phyloP scores from a whole-genome alignment of 2,888 invertebrate species.

The Pemphredon lugubris region DNA sequence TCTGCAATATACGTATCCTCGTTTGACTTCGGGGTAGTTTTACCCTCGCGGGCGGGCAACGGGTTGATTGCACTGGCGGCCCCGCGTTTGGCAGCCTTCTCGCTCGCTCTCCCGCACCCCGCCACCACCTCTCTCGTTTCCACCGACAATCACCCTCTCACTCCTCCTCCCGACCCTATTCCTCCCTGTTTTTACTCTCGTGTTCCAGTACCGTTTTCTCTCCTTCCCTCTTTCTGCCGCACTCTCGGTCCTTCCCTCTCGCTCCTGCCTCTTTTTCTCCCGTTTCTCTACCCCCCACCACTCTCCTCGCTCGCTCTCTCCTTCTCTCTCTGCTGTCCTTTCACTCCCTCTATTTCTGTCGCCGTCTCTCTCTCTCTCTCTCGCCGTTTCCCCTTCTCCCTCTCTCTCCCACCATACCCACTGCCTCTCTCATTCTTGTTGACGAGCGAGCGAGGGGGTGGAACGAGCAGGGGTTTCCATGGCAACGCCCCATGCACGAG shows the following conservation, averaged over 20 bases:
- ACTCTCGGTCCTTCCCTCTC: conserved; percentile 18
- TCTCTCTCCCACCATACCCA: conserved; percentile 28
- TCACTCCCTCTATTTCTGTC: conserved; percentile 41
- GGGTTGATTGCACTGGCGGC: conserved; percentile 80
- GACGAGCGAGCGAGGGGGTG: conserved; percentile 66
- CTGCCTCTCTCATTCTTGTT: conserved; percentile 51
- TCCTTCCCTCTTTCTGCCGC: conserved; percentile 47
- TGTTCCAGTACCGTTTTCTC: conserved; percentile 49
- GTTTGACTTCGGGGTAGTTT: conserved; percentile 78
- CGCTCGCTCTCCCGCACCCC: conserved; percentile 52
- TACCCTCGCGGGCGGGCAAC: conserved; percentile 75
- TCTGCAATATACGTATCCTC: conserved; percentile 71
- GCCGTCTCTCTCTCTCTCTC: conserved; percentile 32
- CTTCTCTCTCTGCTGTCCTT: conserved; percentile 33
- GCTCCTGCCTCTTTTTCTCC: conserved; percentile 29
- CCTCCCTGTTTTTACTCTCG: conserved; percentile 57
- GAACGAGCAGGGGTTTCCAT: conserved; percentile 77
- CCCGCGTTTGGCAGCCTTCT: conserved; percentile 69
- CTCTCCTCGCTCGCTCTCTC: conserved; percentile 21
- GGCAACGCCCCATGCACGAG: conserved; percentile 79
- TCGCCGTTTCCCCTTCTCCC: conserved; percentile 36
- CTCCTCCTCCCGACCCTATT: conserved; percentile 28
- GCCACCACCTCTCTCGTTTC: conserved; percentile 32
- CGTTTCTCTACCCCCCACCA: too few species aligned
- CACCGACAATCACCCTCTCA: conserved; percentile 31